phyloP scores from a whole-genome alignment of 2,888 invertebrate genomes.

The Cheilosia urbana region DNA sequence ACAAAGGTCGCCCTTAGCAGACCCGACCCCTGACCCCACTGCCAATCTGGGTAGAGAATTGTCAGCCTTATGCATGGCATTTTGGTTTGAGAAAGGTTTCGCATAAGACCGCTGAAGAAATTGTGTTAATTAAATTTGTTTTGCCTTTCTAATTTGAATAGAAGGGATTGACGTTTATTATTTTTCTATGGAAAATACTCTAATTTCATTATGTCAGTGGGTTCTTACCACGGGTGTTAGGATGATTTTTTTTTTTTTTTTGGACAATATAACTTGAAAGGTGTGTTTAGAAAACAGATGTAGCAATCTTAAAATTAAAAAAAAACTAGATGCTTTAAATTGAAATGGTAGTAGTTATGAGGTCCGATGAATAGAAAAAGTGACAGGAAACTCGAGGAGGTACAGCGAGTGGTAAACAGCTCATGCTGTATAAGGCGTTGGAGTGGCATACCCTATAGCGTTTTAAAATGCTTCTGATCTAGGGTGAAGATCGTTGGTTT shows the following conservation, averaged over 20 bases:
- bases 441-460: no score
- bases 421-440: no score
- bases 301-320: no score
- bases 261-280: neutral
- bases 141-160: neutral
- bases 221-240: neutral
- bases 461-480: no score
- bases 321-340: no score
- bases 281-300: neutral
- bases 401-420: no score
- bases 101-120: conserved; percentile 45
- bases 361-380: no score
- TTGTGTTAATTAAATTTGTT: conserved; percentile 52
- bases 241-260: neutral
- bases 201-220: neutral
- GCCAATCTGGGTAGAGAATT: conserved; percentile 1
- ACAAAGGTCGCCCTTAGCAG: conserved; percentile 42
- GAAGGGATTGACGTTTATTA: conserved; percentile 7
- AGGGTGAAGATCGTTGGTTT: no score
- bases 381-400: no score
- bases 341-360: no score
- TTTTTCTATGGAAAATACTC: neutral
- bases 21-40: conserved; percentile 3
- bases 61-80: conserved; percentile 30
- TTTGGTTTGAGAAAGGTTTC: conserved; percentile 55